A percentile compares a stretch with the other conserved stretches of the same genome.
phyloP scores from a whole-genome alignment of 1,140 invertebrate genomes.

The Musca vetustissima region DNA sequence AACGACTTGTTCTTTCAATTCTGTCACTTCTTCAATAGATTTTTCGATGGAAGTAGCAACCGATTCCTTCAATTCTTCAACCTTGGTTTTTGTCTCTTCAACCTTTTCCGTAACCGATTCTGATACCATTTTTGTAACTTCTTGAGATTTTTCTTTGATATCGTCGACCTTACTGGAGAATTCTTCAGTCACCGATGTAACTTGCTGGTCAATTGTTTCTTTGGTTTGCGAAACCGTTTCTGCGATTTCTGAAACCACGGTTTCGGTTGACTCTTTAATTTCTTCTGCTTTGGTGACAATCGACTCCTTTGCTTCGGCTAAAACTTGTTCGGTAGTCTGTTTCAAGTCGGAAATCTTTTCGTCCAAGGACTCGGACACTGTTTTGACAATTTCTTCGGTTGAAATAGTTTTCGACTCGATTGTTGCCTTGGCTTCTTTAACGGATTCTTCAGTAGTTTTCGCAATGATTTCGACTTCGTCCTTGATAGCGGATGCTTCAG shows the following conservation, averaged over 20 bases:
- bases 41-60: neutral
- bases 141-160: neutral
- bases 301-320: slow-evolving; percentile 33
- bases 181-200: neutral
- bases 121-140: neutral
- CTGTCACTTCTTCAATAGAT: neutral
- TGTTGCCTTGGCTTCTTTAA: neutral
- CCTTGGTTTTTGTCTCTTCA: neutral
- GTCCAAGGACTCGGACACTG: neutral
- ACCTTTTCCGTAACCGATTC: neutral
- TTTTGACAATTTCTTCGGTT: neutral
- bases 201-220: no score
- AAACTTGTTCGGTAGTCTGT: slow-evolving; percentile 22
- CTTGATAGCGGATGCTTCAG: neutral
- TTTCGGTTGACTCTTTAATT: neutral
- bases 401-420: neutral
- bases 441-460: neutral
- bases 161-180: slow-evolving; percentile 5
- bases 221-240: no score
- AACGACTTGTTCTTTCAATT: neutral
- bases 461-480: neutral
- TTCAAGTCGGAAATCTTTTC: neutral
- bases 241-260: neutral
- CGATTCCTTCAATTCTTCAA: neutral
- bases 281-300: slow-evolving; percentile 30